These are phyloP conservation scores for Onychostoma macrolepis DNA, from an alignment of 2,113 vertebrate species.

Conservation along the genomic window DNA sequence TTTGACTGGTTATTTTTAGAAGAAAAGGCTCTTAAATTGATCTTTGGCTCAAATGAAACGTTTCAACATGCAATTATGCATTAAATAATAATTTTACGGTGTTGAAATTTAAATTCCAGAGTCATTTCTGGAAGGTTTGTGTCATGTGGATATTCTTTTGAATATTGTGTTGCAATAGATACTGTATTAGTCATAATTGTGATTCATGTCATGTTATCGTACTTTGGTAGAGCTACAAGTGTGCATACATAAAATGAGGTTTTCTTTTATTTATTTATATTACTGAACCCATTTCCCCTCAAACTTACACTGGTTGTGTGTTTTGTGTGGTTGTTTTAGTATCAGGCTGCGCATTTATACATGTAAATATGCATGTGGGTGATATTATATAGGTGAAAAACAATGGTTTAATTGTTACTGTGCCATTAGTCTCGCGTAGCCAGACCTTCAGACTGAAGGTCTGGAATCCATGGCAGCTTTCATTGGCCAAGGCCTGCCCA, in stretches of 20 bases:
- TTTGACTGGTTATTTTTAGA: neutral
- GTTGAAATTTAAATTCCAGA: neutral
- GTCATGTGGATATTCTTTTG: neutral
- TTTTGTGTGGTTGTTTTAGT: conserved; percentile 1
- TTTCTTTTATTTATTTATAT: neutral
- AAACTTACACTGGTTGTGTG: neutral
- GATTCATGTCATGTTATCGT: neutral
- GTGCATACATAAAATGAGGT: neutral
- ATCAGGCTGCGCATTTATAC: conserved; percentile 1
- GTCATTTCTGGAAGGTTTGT: neutral
- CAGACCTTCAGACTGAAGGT: too few relatives aligned
- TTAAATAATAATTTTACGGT: neutral
- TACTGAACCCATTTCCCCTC: neutral
- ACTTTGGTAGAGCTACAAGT: neutral
- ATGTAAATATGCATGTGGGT: neutral
- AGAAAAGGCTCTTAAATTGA: neutral
- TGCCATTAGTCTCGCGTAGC: neutral
- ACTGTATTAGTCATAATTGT: neutral
- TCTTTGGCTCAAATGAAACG: neutral
- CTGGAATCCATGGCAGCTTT: too few relatives aligned
- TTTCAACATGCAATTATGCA: neutral
- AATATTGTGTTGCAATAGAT: neutral
- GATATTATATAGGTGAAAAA: conserved; percentile 6
- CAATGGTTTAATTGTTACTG: neutral
- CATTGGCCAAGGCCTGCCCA: too few relatives aligned